phyloP scores from a whole-genome alignment of 2,797 vertebrate genomes.

The Chromobotia macracanthus region DNA sequence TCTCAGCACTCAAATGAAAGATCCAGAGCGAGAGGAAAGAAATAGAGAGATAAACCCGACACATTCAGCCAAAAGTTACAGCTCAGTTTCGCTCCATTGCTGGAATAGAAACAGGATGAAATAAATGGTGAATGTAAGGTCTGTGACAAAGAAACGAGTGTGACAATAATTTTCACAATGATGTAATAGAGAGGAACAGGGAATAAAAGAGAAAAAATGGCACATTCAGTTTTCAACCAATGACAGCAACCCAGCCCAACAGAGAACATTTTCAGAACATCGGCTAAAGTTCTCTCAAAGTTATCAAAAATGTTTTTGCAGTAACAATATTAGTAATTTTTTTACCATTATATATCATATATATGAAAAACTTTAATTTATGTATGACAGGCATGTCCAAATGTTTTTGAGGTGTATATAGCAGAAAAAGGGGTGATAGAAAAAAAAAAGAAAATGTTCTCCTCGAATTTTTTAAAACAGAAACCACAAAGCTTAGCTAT shows the following conservation, averaged over 20 bases:
- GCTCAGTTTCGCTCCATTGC: slow-evolving; percentile 66
- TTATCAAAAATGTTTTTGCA: too few species aligned
- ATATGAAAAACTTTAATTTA: neutral
- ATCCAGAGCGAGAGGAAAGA: slow-evolving; percentile 21
- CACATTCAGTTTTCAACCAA: neutral
- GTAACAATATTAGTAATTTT: too few species aligned
- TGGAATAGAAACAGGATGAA: slow-evolving; percentile 78
- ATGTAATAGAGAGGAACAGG: slow-evolving; percentile 13
- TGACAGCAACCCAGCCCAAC: neutral
- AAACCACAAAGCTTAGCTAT: slow-evolving; percentile 66
- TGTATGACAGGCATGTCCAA: slow-evolving; percentile 62
- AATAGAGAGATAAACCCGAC: slow-evolving; percentile 81
- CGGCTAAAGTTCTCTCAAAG: too few species aligned
- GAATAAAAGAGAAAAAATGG: neutral
- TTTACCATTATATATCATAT: too few species aligned
- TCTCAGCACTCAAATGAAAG: slow-evolving; percentile 73
- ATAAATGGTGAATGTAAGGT: slow-evolving; percentile 68
- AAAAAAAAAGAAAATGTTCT: slow-evolving; percentile 58
- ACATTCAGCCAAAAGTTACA: slow-evolving; percentile 77
- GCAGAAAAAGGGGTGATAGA: slow-evolving; percentile 70
- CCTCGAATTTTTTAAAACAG: slow-evolving; percentile 36
- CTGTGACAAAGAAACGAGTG: slow-evolving; percentile 3
- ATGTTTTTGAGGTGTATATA: slow-evolving; percentile 75
- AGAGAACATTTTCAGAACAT: too few species aligned
- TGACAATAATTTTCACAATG: slow-evolving; percentile 16